These are phyloP conservation scores for Coptodon rendalli DNA, from an alignment of 2,113 vertebrate species.

Conservation along the genomic window DNA sequence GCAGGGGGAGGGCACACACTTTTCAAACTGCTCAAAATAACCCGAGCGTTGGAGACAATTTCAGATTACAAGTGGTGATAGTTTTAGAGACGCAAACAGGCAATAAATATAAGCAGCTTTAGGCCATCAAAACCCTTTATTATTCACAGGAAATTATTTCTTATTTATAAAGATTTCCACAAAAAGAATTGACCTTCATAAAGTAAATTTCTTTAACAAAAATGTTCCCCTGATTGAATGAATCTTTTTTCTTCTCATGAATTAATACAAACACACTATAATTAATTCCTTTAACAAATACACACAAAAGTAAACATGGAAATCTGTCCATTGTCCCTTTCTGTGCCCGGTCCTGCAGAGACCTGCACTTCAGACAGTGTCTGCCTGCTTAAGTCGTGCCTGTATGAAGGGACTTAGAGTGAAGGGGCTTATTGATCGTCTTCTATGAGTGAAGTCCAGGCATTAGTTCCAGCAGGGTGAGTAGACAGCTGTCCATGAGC, in stretches of 20 bases:
- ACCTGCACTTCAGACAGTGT: slow-evolving; percentile 45
- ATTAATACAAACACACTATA: slow-evolving; percentile 25
- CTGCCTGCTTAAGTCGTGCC: slow-evolving; percentile 56
- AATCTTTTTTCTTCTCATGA: background rate
- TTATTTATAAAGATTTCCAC: slow-evolving; percentile 43
- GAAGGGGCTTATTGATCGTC: slow-evolving; percentile 67
- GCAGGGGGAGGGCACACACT: background rate
- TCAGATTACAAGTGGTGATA: background rate
- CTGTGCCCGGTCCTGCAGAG: background rate
- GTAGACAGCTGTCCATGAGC: slow-evolving; percentile 64
- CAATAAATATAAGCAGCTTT: background rate
- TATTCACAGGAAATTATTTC: slow-evolving; percentile 40
- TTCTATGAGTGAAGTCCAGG: slow-evolving; percentile 67
- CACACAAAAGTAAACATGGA: slow-evolving; percentile 17
- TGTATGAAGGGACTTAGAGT: slow-evolving; percentile 62
- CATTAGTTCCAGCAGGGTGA: slow-evolving; percentile 73
- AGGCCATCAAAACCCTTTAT: slow-evolving; percentile 27
- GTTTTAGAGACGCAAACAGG: background rate
- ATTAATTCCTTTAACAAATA: slow-evolving; percentile 7
- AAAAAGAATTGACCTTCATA: slow-evolving; percentile 37
- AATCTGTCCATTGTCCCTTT: slow-evolving; percentile 11
- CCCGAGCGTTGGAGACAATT: background rate
- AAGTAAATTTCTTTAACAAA: slow-evolving; percentile 44
- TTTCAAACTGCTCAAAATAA: background rate
- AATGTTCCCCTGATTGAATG: slow-evolving; percentile 23